Evolutionary conservation across 2,113 vertebrate species (phyloP).

Genomic region (Ibidorhyncha struthersii): DNA sequence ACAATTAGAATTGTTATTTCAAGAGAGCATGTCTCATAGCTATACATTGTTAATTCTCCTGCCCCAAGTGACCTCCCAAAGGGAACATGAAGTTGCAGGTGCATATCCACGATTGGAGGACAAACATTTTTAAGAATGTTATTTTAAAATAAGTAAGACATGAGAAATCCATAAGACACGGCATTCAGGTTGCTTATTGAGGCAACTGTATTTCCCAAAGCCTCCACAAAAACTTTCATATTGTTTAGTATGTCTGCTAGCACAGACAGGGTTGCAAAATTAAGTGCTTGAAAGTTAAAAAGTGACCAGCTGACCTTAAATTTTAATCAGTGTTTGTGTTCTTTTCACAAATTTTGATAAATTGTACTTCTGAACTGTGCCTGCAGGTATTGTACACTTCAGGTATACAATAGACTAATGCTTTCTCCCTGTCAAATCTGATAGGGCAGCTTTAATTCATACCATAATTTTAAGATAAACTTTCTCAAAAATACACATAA

Average conservation of each 20-base stretch:
- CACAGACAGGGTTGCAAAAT: background rate
- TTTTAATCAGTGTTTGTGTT: background rate
- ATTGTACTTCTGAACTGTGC: background rate
- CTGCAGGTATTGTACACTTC: background rate
- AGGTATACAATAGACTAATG: background rate
- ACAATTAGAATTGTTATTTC: background rate
- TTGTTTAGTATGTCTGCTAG: background rate
- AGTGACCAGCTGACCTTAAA: slow-evolving; percentile 20
- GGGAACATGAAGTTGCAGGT: background rate
- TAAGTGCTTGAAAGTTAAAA: background rate
- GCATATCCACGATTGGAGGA: background rate
- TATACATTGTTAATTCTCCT: background rate
- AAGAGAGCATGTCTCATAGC: background rate
- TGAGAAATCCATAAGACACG: background rate
- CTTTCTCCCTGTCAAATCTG: background rate
- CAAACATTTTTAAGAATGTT: background rate
- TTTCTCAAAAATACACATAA: background rate
- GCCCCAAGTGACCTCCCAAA: background rate
- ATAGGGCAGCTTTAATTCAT: background rate
- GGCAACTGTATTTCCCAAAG: background rate
- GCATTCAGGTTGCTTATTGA: background rate
- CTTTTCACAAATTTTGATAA: slow-evolving; percentile 2
- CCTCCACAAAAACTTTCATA: background rate
- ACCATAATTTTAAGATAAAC: background rate
- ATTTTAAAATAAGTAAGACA: background rate